phyloP scores from a whole-genome alignment of 2,888 invertebrate genomes.

The Pachymerium ferrugineum region DNA sequence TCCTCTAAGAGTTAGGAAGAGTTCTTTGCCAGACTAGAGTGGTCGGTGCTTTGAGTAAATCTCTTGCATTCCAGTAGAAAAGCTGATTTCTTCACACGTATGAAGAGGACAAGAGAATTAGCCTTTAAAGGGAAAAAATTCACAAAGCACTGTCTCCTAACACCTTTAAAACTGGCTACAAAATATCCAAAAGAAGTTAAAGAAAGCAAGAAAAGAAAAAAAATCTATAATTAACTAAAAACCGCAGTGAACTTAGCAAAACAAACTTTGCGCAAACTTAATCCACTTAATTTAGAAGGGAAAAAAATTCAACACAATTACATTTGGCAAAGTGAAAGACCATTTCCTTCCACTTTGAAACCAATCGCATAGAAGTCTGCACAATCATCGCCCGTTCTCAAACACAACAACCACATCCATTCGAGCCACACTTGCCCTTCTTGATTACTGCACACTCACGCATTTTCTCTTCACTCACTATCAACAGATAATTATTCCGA shows the following conservation, averaged over 20 bases:
- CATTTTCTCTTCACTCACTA: background rate
- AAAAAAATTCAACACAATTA: slow-evolving; percentile 2
- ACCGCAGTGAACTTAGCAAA: too few species aligned
- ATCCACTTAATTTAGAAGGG: background rate
- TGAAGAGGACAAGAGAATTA: too few species aligned
- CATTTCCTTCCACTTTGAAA: slow-evolving; percentile 7
- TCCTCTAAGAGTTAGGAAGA: too few species aligned
- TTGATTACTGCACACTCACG: slow-evolving; percentile 3
- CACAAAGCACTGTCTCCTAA: too few species aligned
- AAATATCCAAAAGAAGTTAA: too few species aligned
- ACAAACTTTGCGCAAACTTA: background rate
- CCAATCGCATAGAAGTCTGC: slow-evolving; percentile 2
- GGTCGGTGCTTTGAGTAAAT: too few species aligned
- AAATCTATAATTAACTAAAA: background rate
- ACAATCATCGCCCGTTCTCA: background rate
- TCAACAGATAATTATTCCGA: slow-evolving; percentile 6
- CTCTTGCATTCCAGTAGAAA: too few species aligned
- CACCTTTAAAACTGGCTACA: too few species aligned
- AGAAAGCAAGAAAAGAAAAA: too few species aligned
- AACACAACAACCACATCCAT: slow-evolving; percentile 6
- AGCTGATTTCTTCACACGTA: too few species aligned
- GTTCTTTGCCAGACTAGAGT: too few species aligned
- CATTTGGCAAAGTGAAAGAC: background rate
- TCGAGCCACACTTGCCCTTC: background rate
- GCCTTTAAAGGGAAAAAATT: too few species aligned